Evolutionary conservation across 2,113 vertebrate species (phyloP).

Genomic region (Platysternon megacephalum): DNA sequence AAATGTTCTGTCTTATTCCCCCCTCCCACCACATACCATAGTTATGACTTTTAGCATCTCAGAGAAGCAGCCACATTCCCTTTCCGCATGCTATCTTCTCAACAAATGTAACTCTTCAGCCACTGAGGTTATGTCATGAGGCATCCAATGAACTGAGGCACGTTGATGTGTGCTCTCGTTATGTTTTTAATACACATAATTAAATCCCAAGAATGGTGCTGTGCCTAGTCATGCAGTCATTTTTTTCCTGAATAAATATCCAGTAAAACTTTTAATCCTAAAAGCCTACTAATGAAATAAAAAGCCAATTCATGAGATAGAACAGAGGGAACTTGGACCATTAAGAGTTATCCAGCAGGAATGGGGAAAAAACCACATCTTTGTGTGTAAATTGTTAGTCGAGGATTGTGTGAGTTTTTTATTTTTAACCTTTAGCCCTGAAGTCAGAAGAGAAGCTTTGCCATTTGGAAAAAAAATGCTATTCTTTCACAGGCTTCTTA

Average conservation of each 20-base stretch:
- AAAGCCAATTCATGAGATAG: conserved; percentile 25
- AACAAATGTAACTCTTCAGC: background rate
- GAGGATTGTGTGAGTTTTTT: background rate
- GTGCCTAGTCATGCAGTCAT: background rate
- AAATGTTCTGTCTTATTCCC: background rate
- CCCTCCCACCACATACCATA: background rate
- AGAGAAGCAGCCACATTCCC: background rate
- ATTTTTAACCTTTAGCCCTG: background rate
- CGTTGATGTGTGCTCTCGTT: background rate
- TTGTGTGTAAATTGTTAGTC: background rate
- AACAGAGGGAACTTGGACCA: background rate
- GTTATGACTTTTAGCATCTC: background rate
- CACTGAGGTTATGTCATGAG: background rate
- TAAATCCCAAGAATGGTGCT: background rate
- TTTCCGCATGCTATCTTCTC: background rate
- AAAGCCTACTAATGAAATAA: background rate
- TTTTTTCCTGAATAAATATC: background rate
- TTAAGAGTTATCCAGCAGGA: background rate
- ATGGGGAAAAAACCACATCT: background rate
- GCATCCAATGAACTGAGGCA: background rate
- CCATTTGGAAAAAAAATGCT: background rate
- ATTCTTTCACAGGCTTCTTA: background rate
- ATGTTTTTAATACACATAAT: conserved; percentile 22
- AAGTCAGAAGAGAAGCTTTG: background rate
- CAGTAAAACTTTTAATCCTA: conserved; percentile 29